phyloP scores from a whole-genome alignment of 2,888 invertebrate genomes.

The Nasonovia ribisnigri region DNA sequence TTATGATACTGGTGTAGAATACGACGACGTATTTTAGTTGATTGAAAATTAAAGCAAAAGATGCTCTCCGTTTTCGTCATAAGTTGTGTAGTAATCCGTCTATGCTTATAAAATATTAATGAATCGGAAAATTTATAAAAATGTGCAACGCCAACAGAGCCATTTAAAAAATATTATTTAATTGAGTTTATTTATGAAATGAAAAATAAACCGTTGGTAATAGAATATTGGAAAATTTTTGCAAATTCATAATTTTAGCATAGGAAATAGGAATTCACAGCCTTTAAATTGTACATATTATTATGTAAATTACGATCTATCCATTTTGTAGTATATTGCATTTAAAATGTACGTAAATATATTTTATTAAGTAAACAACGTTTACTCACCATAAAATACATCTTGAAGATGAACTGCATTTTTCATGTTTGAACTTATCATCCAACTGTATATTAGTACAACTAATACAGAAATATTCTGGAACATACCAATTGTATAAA shows the following conservation, averaged over 20 bases:
- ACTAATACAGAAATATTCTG: conserved; percentile 84
- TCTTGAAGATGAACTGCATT: conserved; percentile 79
- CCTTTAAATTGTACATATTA: neutral
- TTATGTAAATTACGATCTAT: neutral
- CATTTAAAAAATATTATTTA: neutral
- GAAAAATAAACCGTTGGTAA: neutral
- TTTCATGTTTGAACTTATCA: conserved; percentile 80
- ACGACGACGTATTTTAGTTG: neutral
- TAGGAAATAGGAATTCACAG: neutral
- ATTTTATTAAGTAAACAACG: neutral
- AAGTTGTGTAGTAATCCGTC: neutral
- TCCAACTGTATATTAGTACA: conserved; percentile 82
- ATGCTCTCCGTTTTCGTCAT: neutral
- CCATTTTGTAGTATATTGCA: neutral
- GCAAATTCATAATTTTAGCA: neutral
- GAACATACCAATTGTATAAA: conserved; percentile 70
- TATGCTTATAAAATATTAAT: neutral
- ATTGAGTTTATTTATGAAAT: neutral
- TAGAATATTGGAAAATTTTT: neutral
- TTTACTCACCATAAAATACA: conserved; percentile 80
- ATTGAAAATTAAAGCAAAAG: conserved; percentile 18
- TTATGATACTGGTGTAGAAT: neutral
- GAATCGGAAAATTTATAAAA: neutral
- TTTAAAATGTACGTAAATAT: neutral
- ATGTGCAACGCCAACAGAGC: neutral